A percentile compares a stretch with the other conserved stretches of the same genome.
These are phyloP conservation scores for Sebastes aleutianus DNA, from an alignment of 2,797 vertebrate genomes.

Conservation along the genomic window DNA sequence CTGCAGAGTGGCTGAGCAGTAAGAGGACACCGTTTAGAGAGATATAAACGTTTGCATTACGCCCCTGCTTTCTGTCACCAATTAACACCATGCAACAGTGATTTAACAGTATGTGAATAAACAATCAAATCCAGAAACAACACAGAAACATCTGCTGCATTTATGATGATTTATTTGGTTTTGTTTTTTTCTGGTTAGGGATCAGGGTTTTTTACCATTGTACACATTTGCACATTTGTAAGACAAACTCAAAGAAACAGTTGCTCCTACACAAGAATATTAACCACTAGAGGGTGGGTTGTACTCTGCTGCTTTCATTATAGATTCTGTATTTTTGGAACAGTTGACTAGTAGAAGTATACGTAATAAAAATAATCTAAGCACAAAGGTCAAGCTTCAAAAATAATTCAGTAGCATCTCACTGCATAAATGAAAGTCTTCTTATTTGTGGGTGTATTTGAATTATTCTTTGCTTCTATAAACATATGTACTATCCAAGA, in stretches of 20 bases:
- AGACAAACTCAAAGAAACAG: background rate
- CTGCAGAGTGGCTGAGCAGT: background rate
- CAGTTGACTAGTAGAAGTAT: background rate
- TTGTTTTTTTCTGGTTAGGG: background rate
- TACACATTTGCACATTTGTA: background rate
- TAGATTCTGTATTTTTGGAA: background rate
- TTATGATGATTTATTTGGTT: background rate
- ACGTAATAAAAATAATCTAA: background rate
- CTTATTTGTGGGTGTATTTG: background rate
- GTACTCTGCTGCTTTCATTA: background rate
- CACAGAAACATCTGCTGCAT: background rate
- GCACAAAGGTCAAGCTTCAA: background rate
- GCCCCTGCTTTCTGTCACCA: background rate
- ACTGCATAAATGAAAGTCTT: background rate
- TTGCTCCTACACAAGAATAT: background rate
- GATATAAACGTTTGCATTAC: background rate
- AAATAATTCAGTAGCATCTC: background rate
- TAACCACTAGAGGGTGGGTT: background rate
- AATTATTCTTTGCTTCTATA: background rate
- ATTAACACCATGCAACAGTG: constrained; percentile 1
- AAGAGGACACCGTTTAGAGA: background rate
- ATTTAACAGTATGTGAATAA: constrained; percentile 2
- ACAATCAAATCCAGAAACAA: background rate
- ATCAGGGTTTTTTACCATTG: background rate
- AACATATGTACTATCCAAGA: background rate